Percentiles rank a stretch among this genome's conserved stretches.
These are phyloP conservation scores for Xylota sylvarum DNA, from an alignment of 2,888 invertebrate genomes.

Conservation along the genomic window DNA sequence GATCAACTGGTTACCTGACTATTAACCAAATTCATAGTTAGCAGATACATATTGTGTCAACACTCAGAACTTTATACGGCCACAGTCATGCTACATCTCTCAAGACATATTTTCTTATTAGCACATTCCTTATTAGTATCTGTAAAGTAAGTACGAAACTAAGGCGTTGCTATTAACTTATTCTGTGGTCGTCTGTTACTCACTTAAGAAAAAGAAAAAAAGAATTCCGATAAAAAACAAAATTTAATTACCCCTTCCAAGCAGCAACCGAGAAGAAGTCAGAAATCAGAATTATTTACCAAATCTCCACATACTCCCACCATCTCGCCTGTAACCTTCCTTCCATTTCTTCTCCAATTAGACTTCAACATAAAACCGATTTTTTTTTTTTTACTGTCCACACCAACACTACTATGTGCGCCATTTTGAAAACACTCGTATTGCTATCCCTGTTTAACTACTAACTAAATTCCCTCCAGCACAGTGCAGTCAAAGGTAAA, in stretches of 20 bases:
- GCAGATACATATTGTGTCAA: too few relatives aligned
- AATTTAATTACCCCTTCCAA: constrained; percentile 6
- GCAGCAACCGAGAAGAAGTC: background rate
- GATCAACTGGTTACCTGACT: too few relatives aligned
- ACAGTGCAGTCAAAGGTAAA: background rate
- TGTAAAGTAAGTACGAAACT: too few relatives aligned
- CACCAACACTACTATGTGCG: background rate
- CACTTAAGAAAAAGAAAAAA: background rate
- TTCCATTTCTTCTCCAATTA: background rate
- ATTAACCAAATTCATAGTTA: too few relatives aligned
- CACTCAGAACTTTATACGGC: too few relatives aligned
- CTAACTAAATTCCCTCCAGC: background rate
- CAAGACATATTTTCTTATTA: too few relatives aligned
- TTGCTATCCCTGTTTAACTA: constrained; percentile 15
- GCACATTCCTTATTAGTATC: too few relatives aligned
- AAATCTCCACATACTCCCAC: background rate
- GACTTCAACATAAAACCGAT: background rate
- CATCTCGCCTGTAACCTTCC: background rate
- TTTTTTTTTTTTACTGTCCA: background rate
- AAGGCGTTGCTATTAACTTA: too few relatives aligned
- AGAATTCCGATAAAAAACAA: background rate
- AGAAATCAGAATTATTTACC: background rate
- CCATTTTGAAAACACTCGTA: constrained; percentile 35
- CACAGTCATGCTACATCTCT: too few relatives aligned
- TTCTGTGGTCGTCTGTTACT: too few relatives aligned